A percentile compares a stretch with the other conserved stretches of the same genome.
Evolutionary conservation across 2,113 vertebrate species (phyloP).

Genomic region (Suncus etruscus): DNA sequence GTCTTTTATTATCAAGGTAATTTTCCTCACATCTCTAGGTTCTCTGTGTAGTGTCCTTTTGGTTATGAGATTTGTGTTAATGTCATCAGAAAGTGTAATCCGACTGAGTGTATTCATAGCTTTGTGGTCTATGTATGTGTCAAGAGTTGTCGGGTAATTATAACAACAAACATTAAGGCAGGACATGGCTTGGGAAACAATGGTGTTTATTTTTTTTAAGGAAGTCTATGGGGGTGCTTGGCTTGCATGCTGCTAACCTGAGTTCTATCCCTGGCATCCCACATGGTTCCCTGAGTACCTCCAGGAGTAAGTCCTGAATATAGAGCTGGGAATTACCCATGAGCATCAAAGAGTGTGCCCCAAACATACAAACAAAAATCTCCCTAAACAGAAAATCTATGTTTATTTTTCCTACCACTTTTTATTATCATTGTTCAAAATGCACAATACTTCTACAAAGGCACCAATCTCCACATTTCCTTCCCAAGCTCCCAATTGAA

Average conservation of each 20-base stretch:
- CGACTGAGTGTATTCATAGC: constrained; percentile 47
- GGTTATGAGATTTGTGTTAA: constrained; percentile 38
- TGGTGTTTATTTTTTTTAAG: constrained; percentile 63
- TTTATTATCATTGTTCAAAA: constrained; percentile 15
- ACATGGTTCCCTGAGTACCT: no score
- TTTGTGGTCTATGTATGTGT: constrained; percentile 60
- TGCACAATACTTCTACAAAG: not conserved
- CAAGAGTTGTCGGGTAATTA: constrained; percentile 64
- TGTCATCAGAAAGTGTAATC: constrained; percentile 62
- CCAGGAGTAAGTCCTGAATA: no score
- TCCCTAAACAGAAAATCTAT: no score
- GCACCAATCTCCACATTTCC: not conserved
- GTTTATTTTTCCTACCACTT: not conserved
- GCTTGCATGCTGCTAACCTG: no score
- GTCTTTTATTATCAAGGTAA: not conserved
- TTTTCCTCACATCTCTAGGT: constrained; percentile 7
- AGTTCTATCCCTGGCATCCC: no score
- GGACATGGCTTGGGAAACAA: not conserved
- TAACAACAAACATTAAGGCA: constrained; percentile 20
- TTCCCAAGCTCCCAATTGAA: not conserved
- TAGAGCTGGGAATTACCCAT: no score
- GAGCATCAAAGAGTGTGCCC: no score
- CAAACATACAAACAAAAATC: no score
- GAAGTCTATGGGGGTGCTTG: not conserved
- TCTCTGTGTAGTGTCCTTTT: not conserved